phyloP scores from a whole-genome alignment of 2,113 vertebrate species.

The Mobula hypostoma region DNA sequence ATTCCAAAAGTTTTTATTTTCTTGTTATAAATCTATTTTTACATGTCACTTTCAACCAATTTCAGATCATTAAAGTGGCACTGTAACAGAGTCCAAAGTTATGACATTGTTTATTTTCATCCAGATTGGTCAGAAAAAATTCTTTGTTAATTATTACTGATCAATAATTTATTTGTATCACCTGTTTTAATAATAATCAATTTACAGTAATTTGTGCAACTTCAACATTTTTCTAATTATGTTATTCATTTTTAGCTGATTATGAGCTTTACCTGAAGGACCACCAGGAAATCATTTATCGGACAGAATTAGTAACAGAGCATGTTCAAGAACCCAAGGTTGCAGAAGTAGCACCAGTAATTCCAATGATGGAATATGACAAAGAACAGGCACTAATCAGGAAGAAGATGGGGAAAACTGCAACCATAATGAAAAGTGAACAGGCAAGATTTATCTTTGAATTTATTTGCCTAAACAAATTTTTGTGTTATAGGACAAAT shows the following conservation, averaged over 20 bases:
- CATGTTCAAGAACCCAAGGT: conserved; percentile 74
- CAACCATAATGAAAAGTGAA: conserved; percentile 72
- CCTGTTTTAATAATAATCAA: neutral
- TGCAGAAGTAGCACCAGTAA: conserved; percentile 65
- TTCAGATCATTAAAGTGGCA: neutral
- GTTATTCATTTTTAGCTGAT: conserved; percentile 61
- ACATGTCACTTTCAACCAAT: neutral
- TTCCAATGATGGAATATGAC: conserved; percentile 71
- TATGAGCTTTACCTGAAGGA: conserved; percentile 81
- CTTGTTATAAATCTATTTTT: neutral
- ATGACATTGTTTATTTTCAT: neutral
- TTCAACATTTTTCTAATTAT: neutral
- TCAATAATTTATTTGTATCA: neutral
- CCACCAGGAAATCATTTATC: conserved; percentile 71
- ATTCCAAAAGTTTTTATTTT: neutral
- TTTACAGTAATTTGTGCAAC: neutral
- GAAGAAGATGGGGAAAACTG: conserved; percentile 77
- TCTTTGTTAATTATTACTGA: too few relatives aligned
- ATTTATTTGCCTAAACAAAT: neutral
- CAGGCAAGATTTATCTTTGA: conserved; percentile 58
- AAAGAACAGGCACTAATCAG: conserved; percentile 74
- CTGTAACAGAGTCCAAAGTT: neutral
- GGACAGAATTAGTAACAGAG: conserved; percentile 68
- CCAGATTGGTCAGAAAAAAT: neutral
- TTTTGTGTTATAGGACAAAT: neutral